A percentile compares a stretch with the other conserved stretches of the same genome.
Conservation (phyloP, 2,888 invertebrate genomes). For the Chironomus tentans region DNA sequence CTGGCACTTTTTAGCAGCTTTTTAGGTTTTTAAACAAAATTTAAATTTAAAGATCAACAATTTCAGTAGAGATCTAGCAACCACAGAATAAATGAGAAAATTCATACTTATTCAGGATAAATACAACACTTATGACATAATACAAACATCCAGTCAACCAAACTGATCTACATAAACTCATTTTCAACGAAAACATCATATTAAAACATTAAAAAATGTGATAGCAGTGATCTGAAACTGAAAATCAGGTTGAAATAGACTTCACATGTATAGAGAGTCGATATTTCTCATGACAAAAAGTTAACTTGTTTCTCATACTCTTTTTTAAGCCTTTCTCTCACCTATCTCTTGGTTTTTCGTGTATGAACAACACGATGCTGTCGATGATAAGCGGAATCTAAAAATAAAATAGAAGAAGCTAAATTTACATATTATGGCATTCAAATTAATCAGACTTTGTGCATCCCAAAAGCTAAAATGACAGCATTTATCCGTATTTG, state of each 20-base stretch:
- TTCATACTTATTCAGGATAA: too few relatives aligned
- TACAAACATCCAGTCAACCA: too few relatives aligned
- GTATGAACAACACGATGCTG: not conserved
- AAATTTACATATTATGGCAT: not conserved
- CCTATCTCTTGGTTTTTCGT: not conserved
- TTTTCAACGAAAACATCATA: too few relatives aligned
- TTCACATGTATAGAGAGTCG: not conserved
- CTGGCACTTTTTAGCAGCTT: too few relatives aligned
- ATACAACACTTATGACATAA: too few relatives aligned
- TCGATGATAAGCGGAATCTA: not conserved
- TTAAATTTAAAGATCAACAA: too few relatives aligned
- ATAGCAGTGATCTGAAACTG: not conserved
- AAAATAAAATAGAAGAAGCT: not conserved
- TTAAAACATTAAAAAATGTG: not conserved
- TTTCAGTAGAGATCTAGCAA: too few relatives aligned
- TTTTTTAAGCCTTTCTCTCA: not conserved
- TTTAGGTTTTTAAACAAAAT: too few relatives aligned
- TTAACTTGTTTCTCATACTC: not conserved
- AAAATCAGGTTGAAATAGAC: not conserved
- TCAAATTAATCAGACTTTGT: not conserved
- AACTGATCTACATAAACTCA: too few relatives aligned
- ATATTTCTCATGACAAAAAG: not conserved
- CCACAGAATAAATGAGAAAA: too few relatives aligned
- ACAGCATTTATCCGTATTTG: too few relatives aligned
- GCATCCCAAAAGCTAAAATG: too few relatives aligned